Conservation (phyloP, 2,888 invertebrate species). For the Apodemia zela region DNA sequence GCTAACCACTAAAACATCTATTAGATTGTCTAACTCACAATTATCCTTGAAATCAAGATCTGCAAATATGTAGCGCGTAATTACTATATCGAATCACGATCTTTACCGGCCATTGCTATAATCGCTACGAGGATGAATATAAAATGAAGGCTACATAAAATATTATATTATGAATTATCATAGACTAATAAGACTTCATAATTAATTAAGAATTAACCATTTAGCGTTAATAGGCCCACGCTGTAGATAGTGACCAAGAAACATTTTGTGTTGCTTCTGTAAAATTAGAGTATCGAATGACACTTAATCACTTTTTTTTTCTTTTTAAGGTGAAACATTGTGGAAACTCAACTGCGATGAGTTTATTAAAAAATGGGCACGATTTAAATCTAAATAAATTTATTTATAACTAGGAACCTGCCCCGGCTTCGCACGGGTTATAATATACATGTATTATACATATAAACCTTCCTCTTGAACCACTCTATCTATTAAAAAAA, state of each 20-base stretch:
- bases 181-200: conserved; percentile 31
- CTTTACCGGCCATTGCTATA: conserved; percentile 56
- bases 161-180: conserved; percentile 30
- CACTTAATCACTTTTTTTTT: conserved; percentile 46
- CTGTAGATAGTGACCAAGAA: conserved; percentile 68
- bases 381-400: background rate
- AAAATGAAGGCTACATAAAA: conserved; percentile 44
- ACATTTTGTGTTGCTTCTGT: conserved; percentile 73
- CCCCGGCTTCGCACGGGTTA: no score
- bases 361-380: background rate
- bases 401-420: no score
- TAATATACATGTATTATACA: no score
- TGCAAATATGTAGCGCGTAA: conserved; percentile 71
- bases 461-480: no score
- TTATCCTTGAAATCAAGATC: conserved; percentile 68
- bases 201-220: conserved; percentile 70
- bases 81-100: conserved; percentile 76
- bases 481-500: no score
- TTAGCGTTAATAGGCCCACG: conserved; percentile 65
- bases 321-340: conserved; percentile 44
- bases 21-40: background rate
- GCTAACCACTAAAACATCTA: no score
- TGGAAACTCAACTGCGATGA: background rate
- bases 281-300: conserved; percentile 67
- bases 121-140: conserved; percentile 63